Evolutionary conservation across 2,888 invertebrate species (phyloP), one percentile per base, ranked within the genome.

Genomic region (Asteroscopus sphinx): DNA sequence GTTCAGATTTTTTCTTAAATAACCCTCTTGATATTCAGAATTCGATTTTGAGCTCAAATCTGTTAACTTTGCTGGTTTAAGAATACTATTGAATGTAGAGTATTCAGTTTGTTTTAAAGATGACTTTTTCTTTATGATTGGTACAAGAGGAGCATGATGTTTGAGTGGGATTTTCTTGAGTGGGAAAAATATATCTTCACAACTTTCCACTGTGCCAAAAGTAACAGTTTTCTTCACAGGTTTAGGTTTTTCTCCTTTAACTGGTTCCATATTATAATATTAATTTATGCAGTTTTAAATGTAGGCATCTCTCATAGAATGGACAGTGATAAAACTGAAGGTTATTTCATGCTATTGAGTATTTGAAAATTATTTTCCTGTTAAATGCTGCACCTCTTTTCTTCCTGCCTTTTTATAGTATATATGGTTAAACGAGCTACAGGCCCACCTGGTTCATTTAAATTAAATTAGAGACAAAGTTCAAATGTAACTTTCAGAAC

Each of bases 101-200:
- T 95, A 95, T 75, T 94, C 94, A n/a, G 94, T 87, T 70, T 94
- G 91, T 75, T 95, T 95, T 47, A 95, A 88, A 49, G 94, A 85
- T 60, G 95, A 95, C 69, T 95, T 95, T 85, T 95, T 95, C 85
- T 96, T 96, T 72, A 96, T 96, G 48, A 96, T 96, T 46, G 96
- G 95, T 49, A 95, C 91, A 51, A 96, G 90, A 37, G 95, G 96
- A 69, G 95, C 95, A 83, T 95, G 95, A 57, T 95, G 95, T 86
- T 95, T 96, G 42, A 93, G 90, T 39, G 94, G 93, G 66, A 95
- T 90, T 76, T 95, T 95, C 81, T 95, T 95, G 5, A 95, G 86
- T 28, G 95, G 94, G 68, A 95, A 92, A 75, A 95, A 90, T 63
- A 91, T 93, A 79, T 96, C 96, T 85, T 95, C 95, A 83, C 95